Percentiles rank a stretch among this genome's conserved stretches.
Conservation (phyloP, 2,888 invertebrate species). For the Cynaeus angustus region DNA sequence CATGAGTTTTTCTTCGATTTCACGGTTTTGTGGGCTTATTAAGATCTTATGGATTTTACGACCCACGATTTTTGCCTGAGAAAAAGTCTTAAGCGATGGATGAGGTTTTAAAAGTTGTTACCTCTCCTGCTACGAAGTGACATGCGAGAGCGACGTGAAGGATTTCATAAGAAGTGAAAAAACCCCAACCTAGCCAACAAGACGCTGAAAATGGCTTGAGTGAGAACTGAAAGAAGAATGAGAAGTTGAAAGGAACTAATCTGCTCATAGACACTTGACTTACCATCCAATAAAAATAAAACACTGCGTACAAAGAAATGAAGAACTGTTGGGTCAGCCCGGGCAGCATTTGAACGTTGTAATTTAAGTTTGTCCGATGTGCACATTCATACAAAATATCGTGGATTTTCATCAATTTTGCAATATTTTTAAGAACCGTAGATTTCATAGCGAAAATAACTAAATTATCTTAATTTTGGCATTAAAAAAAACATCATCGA, state of each 20-base stretch:
- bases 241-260: no score
- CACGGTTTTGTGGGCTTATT: slow-evolving; percentile 34
- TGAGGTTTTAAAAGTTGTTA: no score
- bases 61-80: slow-evolving; percentile 43
- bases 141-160: slow-evolving; percentile 49
- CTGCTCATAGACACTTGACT: no score
- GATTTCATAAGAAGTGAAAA: slow-evolving; percentile 46
- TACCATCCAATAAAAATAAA: slow-evolving; percentile 47
- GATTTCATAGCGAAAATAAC: no score
- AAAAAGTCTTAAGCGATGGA: no score
- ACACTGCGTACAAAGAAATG: slow-evolving; percentile 22
- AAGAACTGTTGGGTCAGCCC: slow-evolving; percentile 28
- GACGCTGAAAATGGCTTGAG: slow-evolving; percentile 42
- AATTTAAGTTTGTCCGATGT: slow-evolving; percentile 32
- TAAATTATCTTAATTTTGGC: no score
- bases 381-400: slow-evolving; percentile 22
- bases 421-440: slow-evolving; percentile 14
- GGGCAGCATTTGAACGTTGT: slow-evolving; percentile 33
- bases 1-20: slow-evolving; percentile 48
- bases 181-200: slow-evolving; percentile 50
- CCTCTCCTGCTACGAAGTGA: slow-evolving; percentile 44
- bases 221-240: slow-evolving; percentile 24
- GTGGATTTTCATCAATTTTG: slow-evolving; percentile 14
- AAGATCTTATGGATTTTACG: slow-evolving; percentile 49
- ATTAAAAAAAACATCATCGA: no score